These are phyloP conservation scores for Pituophis catenifer DNA, from an alignment of 2,113 vertebrate species.

Conservation along the genomic window DNA sequence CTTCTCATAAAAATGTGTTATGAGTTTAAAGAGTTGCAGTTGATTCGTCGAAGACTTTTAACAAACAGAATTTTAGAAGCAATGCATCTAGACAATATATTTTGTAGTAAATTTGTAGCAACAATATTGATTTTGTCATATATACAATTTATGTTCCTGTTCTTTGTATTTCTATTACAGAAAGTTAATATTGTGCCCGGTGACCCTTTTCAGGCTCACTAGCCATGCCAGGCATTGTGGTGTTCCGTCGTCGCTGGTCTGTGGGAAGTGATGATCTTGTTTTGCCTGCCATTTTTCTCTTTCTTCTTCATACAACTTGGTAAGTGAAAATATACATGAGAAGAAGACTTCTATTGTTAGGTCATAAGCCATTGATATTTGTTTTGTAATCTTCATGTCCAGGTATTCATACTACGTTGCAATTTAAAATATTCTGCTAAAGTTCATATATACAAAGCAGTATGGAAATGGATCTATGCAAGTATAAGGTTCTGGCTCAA, in stretches of 20 bases:
- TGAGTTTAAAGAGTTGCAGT: not conserved
- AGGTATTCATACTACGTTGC: conserved; percentile 18
- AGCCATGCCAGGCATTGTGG: conserved; percentile 96
- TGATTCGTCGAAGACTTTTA: not conserved
- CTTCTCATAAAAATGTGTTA: not conserved
- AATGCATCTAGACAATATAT: not conserved
- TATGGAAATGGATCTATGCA: not conserved
- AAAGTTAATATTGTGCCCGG: conserved; percentile 66
- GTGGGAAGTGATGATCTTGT: conserved; percentile 99
- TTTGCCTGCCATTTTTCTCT: conserved; percentile 96
- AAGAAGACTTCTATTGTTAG: not conserved
- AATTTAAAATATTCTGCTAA: not conserved
- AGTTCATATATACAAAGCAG: not conserved
- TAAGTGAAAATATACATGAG: conserved; percentile 61
- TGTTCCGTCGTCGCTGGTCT: conserved; percentile 99
- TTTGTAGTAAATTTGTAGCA: not conserved
- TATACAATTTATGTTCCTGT: conserved; percentile 2
- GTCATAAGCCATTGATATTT: not conserved
- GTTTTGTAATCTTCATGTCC: not conserved
- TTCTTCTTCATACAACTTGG: conserved; percentile 96
- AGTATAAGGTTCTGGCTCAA: not conserved
- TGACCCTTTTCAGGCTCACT: conserved; percentile 64
- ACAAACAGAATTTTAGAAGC: not conserved
- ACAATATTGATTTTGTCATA: not conserved
- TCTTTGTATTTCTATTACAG: conserved; percentile 42